Evolutionary conservation across 2,113 vertebrate genomes (phyloP), one percentile per base, ranked within the genome.

Genomic region (Psilopsiagon aurifrons): DNA sequence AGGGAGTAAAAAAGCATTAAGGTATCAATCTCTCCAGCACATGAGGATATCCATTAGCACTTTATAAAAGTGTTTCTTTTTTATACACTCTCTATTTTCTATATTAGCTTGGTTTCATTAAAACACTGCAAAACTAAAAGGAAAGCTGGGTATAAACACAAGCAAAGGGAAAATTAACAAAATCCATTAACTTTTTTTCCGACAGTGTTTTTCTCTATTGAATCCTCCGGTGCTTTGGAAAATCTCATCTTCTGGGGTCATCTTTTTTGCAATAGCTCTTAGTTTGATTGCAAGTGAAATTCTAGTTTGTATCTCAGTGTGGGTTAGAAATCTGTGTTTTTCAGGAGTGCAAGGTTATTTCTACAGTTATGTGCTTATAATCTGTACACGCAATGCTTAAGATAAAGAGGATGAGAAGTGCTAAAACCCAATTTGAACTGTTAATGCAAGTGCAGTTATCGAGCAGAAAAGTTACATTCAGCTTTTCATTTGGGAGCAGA

Each of bases 151-250:
- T 55, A 64, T 64, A 77, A 93, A 52, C 90, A 59, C n/a, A 92
- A 64, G 39, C 23, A 8, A 89, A 88, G 17, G 70, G 77, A 49
- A 95, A 92, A 95, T 89, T 92, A 94, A 68, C 76, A 92, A 94
- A 96, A 89, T 39, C 64, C 76, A 90, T 94, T 92, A 86, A 62
- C 39, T 54, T 71, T 67, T 95, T 95, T 79, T 55, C 62, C 27
- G 10, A 1, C 7, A 39, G 6, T 17, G 8, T 91, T 74, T 85
- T 89, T 28, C 64, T 71, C 17, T 73, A 17, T 87, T 90, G 93
- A 82, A 91, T 91, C 44, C 81, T 91, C 82, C 73, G 41, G 57
- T 82, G 78, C 44, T 88, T 85, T 83, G 60, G 74, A 64, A 78
- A 91, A 87, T 92, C 78, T 92, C 62, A 55, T 52, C 57, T 55